Base-by-base conservation (phyloP, 2,888 invertebrate genomes). In the Drosophila suboccidentalis region DNA sequence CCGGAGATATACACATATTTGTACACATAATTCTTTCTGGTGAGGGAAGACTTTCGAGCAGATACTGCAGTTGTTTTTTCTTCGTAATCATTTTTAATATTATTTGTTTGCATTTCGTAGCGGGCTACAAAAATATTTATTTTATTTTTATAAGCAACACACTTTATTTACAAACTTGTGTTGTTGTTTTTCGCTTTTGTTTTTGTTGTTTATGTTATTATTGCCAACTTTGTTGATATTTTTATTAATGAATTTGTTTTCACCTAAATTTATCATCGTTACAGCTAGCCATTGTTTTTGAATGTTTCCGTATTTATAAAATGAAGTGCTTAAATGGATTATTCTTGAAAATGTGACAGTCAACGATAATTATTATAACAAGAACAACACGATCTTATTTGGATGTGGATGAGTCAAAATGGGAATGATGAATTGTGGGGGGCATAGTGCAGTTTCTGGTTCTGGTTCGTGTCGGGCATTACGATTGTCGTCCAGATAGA, bases 291-390 rank as follows among this genome's bases (percentile, higher is more conserved):
- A 39, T 59, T 62, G 49, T 66, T 46, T 47, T 57, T 70, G 49
- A 11, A 6, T 55, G 36, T 49, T 82, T 84, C 85, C 82, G 75
- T 50, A 53, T 79, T 73, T 41, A 66, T 63, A 47, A 61, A 65
- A 76, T 80, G 72, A 72, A 78, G 74, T 83, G 78, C 78, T 59
- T 63, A 74, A 71, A 44, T 68, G 68, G 71, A 80, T 83, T 72
- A 71, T 74, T 80, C 60, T 74, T 62, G 5, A 63, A 75, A 74
- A 54, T 60, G 67, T 54, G 51, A 49, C 50, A 66, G 78, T 58
- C 68, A 72, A 60, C 32, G 54, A 60, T 34, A 67, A 60, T 15
- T 51, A 57, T 19, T 51, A 57, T 19, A 53, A 64, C 50, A 75
- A 51, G 15, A 72, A 60, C 19, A 32, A 41, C 36, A 26, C 10